Evolutionary conservation across 2,797 vertebrate species (phyloP), one percentile per base, ranked within the genome.

Genomic region (Silurus aristotelis): DNA sequence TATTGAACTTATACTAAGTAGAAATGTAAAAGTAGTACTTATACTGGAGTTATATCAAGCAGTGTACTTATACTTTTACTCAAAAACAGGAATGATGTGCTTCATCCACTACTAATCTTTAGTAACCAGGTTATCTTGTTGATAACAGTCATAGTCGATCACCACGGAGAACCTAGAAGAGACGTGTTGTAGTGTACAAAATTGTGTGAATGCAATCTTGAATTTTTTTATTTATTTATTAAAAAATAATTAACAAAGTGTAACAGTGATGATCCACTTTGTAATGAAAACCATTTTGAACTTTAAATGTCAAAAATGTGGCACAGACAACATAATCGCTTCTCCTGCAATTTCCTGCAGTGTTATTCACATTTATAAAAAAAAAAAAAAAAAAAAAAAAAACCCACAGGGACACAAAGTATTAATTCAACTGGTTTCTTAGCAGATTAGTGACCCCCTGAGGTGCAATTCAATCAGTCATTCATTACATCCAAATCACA

Each of bases 401-500:
- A 38, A 38, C 38, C 38, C 38, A 38, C 38, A 38, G 38, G 38
- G 38, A 38, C 38, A 38, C 38, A 38, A 38, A 38, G 38, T 3
- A 56, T 52, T 9, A 19, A 86, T 83, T 78, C 5, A 38, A 83
- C 80, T 19, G 2, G 63, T 76, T 88, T 73, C 64, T 61, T 82
- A 31, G 72, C 72, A 43, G 90, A 91, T 75, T 38, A 70, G 13
- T 14, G 10, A 48, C 66, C 87, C 64, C 84, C 84, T n/a, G 63
- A 48, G 82, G 70, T 60, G 87, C 52, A 84, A 86, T 88, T 17
- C n/a, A 89, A 80, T 84, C 82, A n/a, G 88, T 86, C 86, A 90
- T 91, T 91, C 89, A 88, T 94, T 86, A 89, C 87, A 88, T 87
- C 58, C 73, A 88, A 94, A 94, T 87, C 88, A 91, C 92, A 94